Evolutionary conservation across 2,113 vertebrate species (phyloP), one percentile per base, ranked within the genome.

Genomic region (Baryphthengus martii): DNA sequence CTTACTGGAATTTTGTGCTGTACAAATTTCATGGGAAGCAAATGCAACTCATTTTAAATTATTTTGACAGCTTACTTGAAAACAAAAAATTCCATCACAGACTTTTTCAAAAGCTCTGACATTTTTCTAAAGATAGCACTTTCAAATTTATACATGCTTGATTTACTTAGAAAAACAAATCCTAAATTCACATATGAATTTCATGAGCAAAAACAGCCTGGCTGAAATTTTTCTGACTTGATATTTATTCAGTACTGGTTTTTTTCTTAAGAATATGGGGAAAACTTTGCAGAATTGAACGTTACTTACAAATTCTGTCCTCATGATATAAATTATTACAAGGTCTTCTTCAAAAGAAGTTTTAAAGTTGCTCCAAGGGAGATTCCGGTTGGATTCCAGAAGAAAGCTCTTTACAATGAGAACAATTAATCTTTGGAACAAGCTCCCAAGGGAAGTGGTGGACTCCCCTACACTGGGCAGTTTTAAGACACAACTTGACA

Each of bases 81-180:
- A 95, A 92, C n/a, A 89, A 52, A 19, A 24, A 35, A 52, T 52
- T 8, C 17, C 26, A 37, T 23, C 12, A 17, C 33, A 82, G 33
- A 55, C 24, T 61, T 82, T 59, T 81, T 77, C 68, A 83, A 61
- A 95, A 92, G n/a, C 26, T 62, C 29, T 66, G 45, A 55, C 1
- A 2, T 53, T 80, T 88, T 80, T 83, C 83, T 85, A 62, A 90
- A 93, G 63, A 94, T 20, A 88, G 31, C 10, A 50, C 47, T 66
- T 85, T 65, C 49, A 85, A 70, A 90, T 59, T 88, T 14, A 4
- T 40, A 39, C 20, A 40, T 42, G 25, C 19, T 78, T 78, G 59
- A 50, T 74, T 89, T 70, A 45, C 73, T 89, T 70, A 85, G 53
- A 91, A 92, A 96, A 94, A 79, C 18, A 96, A 91, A 82, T 76